These are phyloP conservation scores for Oppia nitens DNA, from an alignment of 1,140 invertebrate genomes.

Conservation along the genomic window DNA sequence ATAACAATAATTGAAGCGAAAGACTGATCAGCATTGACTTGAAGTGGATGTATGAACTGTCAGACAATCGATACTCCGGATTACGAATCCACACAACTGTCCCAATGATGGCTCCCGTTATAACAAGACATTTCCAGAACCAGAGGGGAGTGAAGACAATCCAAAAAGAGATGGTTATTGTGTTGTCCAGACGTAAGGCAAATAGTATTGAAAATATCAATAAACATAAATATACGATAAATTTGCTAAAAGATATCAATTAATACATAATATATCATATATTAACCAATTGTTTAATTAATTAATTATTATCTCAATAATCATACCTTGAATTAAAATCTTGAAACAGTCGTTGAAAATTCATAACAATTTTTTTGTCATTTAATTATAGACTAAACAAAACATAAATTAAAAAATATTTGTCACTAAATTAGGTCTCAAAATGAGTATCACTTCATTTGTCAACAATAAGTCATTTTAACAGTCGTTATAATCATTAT, in stretches of 20 bases:
- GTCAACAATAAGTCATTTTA: too few species aligned
- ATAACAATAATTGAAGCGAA: slow-evolving; percentile 73
- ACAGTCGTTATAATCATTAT: too few species aligned
- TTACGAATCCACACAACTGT: slow-evolving; percentile 87
- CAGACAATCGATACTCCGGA: slow-evolving; percentile 80
- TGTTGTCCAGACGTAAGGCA: slow-evolving; percentile 68
- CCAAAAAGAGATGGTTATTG: slow-evolving; percentile 81
- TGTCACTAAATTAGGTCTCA: too few species aligned
- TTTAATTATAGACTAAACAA: too few species aligned
- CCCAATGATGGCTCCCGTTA: slow-evolving; percentile 68
- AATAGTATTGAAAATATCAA: slow-evolving; percentile 76
- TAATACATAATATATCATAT: slow-evolving; percentile 29
- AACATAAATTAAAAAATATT: too few species aligned
- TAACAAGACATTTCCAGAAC: slow-evolving; percentile 86
- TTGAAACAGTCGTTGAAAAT: slow-evolving; percentile 71
- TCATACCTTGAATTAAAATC: slow-evolving; percentile 76
- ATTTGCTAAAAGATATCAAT: too few species aligned
- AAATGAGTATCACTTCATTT: too few species aligned
- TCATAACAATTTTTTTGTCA: slow-evolving; percentile 34
- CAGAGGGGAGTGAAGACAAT: slow-evolving; percentile 83
- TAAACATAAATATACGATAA: slow-evolving; percentile 79
- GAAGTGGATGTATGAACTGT: slow-evolving; percentile 87
- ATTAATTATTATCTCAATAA: slow-evolving; percentile 11
- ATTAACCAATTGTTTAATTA: slow-evolving; percentile 1
- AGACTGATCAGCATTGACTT: slow-evolving; percentile 92